phyloP scores from a whole-genome alignment of 1,140 invertebrate species.

The Calycopis cecrops region DNA sequence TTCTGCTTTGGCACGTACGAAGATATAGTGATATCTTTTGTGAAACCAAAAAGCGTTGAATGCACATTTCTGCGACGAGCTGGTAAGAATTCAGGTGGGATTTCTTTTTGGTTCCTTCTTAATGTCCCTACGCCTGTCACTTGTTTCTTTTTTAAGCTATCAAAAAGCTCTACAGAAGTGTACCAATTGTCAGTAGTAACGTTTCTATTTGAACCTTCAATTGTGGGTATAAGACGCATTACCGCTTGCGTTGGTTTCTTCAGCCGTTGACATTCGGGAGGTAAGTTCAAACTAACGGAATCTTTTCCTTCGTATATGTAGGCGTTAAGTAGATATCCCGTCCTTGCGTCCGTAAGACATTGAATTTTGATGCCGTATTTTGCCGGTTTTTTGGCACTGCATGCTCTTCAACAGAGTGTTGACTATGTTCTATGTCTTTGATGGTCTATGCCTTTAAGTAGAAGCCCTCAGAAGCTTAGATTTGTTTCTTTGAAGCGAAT shows the following conservation, averaged over 20 bases:
- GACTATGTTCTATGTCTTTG: background rate
- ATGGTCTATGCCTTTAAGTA: background rate
- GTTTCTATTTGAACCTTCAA: constrained; percentile 9
- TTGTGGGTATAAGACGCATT: background rate
- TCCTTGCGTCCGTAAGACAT: background rate
- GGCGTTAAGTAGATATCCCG: background rate
- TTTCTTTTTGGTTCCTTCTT: constrained; percentile 1
- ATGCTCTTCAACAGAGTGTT: background rate
- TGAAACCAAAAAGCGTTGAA: constrained; percentile 6
- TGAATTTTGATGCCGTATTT: background rate
- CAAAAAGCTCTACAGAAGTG: constrained; percentile 2
- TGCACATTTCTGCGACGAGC: background rate
- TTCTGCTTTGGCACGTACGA: background rate
- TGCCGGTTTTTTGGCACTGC: background rate
- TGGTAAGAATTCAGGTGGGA: background rate
- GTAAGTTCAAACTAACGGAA: background rate
- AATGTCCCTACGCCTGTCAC: background rate
- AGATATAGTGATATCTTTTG: too few species aligned
- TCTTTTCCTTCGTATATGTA: background rate
- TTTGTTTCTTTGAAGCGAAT: background rate
- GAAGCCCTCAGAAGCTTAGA: background rate
- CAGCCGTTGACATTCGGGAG: background rate
- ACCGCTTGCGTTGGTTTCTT: constrained; percentile 8
- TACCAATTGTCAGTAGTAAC: constrained; percentile 6
- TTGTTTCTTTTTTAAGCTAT: background rate